Percentiles rank a stretch among this genome's conserved stretches.
These are phyloP conservation scores for Tetramorium parvispinum DNA, from an alignment of 1,140 invertebrate genomes.

Conservation along the genomic window DNA sequence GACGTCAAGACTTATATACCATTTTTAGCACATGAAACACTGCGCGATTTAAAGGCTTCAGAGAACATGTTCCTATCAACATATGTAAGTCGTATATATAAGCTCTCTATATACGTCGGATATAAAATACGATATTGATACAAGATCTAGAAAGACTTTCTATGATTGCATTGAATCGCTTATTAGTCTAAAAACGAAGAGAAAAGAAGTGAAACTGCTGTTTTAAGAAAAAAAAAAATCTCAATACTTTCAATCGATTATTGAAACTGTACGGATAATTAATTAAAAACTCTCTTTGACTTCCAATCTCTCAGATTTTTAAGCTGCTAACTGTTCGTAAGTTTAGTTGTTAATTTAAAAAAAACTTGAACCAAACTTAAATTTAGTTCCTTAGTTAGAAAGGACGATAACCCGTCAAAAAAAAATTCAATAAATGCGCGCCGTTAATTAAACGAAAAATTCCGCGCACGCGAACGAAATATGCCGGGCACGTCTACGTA, in stretches of 20 bases:
- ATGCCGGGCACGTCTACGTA: not conserved
- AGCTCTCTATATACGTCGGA: not conserved
- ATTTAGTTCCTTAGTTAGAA: conserved; percentile 5
- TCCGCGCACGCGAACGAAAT: not conserved
- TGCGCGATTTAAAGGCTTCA: too few relatives aligned
- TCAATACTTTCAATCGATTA: not conserved
- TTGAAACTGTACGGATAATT: conserved; percentile 6
- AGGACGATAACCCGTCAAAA: not conserved
- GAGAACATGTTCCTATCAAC: conserved; percentile 5
- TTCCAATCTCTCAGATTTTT: conserved; percentile 24
- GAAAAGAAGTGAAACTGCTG: not conserved
- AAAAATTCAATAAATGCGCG: not conserved
- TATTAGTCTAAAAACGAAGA: not conserved
- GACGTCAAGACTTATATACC: conserved; percentile 25
- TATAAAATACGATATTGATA: not conserved
- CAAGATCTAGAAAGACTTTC: not conserved
- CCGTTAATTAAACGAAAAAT: conserved; percentile 3
- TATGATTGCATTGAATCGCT: not conserved
- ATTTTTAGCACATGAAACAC: conserved; percentile 22
- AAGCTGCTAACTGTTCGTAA: conserved; percentile 12
- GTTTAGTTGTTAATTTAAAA: conserved; percentile 21
- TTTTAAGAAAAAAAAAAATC: not conserved
- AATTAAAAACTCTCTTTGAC: not conserved
- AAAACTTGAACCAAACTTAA: conserved; percentile 2
- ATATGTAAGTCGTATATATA: not conserved